These are phyloP conservation scores for Bucorvus abyssinicus DNA, from an alignment of 2,797 vertebrate species.

Conservation along the genomic window DNA sequence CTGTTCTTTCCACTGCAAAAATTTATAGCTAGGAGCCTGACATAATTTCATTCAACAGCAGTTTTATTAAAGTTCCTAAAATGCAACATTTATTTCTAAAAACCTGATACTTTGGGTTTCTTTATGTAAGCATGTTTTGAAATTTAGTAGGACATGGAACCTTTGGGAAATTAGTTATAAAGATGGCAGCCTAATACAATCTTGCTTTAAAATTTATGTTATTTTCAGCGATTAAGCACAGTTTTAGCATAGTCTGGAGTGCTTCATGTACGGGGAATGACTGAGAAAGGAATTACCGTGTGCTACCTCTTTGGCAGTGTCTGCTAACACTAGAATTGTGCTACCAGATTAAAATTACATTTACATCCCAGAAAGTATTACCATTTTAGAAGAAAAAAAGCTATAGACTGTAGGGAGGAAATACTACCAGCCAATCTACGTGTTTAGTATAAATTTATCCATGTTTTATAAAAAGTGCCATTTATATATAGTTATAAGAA, in stretches of 20 bases:
- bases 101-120: slow-evolving; percentile 11
- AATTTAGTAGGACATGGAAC: slow-evolving; percentile 61
- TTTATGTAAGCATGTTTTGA: slow-evolving; percentile 39
- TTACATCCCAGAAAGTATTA: slow-evolving; percentile 47
- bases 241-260: slow-evolving; percentile 69
- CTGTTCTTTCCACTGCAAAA: neutral
- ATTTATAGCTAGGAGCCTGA: neutral
- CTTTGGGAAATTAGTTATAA: slow-evolving; percentile 63
- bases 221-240: slow-evolving; percentile 72
- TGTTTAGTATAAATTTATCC: slow-evolving; percentile 1
- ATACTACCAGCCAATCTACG: neutral
- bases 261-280: slow-evolving; percentile 67
- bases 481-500: neutral
- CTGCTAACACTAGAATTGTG: slow-evolving; percentile 57
- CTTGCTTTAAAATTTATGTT: slow-evolving; percentile 63
- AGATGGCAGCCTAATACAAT: slow-evolving; percentile 64
- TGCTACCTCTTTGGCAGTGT: slow-evolving; percentile 46
- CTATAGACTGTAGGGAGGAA: slow-evolving; percentile 24
- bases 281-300: slow-evolving; percentile 74
- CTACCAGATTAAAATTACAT: slow-evolving; percentile 66
- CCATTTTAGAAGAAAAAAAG: slow-evolving; percentile 42
- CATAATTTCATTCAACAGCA: slow-evolving; percentile 3
- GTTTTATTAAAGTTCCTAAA: slow-evolving; percentile 48
- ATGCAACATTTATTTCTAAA: slow-evolving; percentile 24
- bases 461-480: neutral